Conservation (phyloP, 2,797 vertebrate species). For the Decapterus maruadsi region DNA sequence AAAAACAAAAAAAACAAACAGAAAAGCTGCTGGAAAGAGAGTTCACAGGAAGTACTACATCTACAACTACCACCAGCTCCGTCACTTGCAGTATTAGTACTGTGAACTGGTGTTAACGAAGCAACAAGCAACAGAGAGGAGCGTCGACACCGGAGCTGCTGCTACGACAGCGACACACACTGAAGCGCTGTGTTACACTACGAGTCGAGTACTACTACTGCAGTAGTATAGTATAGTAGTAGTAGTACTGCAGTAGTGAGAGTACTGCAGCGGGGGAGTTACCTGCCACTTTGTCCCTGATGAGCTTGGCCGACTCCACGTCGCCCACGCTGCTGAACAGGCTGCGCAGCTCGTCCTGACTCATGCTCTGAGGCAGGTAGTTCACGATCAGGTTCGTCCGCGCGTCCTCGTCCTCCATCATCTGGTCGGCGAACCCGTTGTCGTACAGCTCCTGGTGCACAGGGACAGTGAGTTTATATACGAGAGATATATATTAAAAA, state of each 20-base stretch:
- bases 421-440: constrained; percentile 95
- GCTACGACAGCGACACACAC: neutral
- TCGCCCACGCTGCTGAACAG: constrained; percentile 97
- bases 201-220: neutral
- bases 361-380: constrained; percentile 99
- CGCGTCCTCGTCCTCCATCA: constrained; percentile 92
- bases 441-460: constrained; percentile 79
- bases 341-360: constrained; percentile 95
- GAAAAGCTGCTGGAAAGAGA: constrained; percentile 2
- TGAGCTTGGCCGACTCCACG: constrained; percentile 97
- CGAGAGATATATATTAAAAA: too few relatives aligned
- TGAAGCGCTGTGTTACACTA: neutral
- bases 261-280: constrained; percentile 49
- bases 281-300: constrained; percentile 99
- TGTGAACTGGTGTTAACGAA: neutral
- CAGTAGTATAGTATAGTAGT: neutral
- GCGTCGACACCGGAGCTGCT: neutral
- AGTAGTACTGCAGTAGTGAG: constrained; percentile 10
- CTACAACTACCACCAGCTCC: neutral
- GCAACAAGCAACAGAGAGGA: too few relatives aligned
- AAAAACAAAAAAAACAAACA: neutral
- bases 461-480: too few relatives aligned
- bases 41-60: constrained; percentile 18
- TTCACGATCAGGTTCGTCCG: constrained; percentile 98
- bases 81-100: neutral